Conservation (phyloP, 2,113 vertebrate genomes). For the Cryptomyrus ogoouensis region DNA sequence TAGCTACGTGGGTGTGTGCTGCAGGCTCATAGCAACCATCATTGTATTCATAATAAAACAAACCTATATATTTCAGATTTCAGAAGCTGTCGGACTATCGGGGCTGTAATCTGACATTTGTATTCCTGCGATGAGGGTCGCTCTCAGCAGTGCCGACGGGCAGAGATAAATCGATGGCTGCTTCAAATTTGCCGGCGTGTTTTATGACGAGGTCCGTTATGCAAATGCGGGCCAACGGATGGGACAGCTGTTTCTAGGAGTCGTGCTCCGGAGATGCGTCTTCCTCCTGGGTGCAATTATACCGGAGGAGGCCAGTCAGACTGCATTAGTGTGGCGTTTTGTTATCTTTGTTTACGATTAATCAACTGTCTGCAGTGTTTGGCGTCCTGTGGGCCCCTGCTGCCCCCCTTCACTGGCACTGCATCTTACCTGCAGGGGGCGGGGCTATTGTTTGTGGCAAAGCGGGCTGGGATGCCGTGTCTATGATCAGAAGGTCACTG, state of each 20-base stretch:
- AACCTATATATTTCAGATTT: neutral
- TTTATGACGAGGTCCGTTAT: slow-evolving; percentile 13
- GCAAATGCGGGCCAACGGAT: neutral
- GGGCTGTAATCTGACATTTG: neutral
- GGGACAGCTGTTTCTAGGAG: slow-evolving; percentile 6
- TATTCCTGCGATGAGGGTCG: neutral
- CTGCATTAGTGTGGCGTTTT: slow-evolving; percentile 41
- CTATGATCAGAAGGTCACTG: neutral
- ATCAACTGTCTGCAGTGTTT: slow-evolving; percentile 38
- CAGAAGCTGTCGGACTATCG: neutral
- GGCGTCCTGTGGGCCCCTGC: slow-evolving; percentile 13
- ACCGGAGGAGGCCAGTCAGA: slow-evolving; percentile 37
- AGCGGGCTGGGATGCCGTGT: neutral
- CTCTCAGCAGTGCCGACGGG: neutral
- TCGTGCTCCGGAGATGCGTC: slow-evolving; percentile 20
- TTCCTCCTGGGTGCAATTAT: slow-evolving; percentile 36
- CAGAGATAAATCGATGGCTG: neutral
- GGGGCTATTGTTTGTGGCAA: neutral
- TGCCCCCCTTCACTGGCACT: neutral
- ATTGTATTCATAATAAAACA: neutral
- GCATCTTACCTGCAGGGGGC: neutral
- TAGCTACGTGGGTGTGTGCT: neutral
- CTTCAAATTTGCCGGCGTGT: neutral
- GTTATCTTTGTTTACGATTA: slow-evolving; percentile 43
- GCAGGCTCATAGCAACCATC: neutral